Conservation (phyloP, 1,140 invertebrate species). For the Sarcophaga bullata region DNA sequence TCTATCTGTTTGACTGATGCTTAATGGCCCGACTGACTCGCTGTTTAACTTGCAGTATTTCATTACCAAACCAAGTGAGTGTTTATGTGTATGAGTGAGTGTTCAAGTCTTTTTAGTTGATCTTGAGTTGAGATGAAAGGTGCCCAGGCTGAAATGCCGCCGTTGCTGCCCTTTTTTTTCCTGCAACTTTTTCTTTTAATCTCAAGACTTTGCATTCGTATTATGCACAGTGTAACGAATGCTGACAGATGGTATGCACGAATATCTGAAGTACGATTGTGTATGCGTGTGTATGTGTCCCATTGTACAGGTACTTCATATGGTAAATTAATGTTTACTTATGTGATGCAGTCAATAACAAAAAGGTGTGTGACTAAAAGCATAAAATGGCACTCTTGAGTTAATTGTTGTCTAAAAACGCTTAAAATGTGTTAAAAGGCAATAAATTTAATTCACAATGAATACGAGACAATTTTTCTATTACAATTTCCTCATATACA, state of each 20-base stretch:
- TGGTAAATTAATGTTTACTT: no score
- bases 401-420: constrained; percentile 33
- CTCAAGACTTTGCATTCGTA: neutral
- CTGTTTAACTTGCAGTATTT: neutral
- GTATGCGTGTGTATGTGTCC: neutral
- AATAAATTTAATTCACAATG: constrained; percentile 34
- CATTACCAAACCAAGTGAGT: neutral
- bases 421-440: constrained; percentile 37
- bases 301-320: no score
- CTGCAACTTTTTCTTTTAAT: neutral
- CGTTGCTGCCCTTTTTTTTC: constrained; percentile 7
- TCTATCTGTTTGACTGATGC: neutral
- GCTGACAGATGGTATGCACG: neutral
- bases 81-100: neutral
- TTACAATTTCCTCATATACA: no score
- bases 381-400: constrained; percentile 32
- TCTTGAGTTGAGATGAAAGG: constrained; percentile 40
- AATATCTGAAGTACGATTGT: neutral
- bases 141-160: constrained; percentile 23
- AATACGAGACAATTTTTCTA: neutral
- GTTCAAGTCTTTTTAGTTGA: constrained; percentile 29
- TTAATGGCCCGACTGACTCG: neutral
- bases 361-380: constrained; percentile 37
- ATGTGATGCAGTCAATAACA: neutral
- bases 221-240: neutral